These are phyloP conservation scores for Tiaroga cobitis DNA, from an alignment of 2,797 vertebrate genomes.

Conservation along the genomic window DNA sequence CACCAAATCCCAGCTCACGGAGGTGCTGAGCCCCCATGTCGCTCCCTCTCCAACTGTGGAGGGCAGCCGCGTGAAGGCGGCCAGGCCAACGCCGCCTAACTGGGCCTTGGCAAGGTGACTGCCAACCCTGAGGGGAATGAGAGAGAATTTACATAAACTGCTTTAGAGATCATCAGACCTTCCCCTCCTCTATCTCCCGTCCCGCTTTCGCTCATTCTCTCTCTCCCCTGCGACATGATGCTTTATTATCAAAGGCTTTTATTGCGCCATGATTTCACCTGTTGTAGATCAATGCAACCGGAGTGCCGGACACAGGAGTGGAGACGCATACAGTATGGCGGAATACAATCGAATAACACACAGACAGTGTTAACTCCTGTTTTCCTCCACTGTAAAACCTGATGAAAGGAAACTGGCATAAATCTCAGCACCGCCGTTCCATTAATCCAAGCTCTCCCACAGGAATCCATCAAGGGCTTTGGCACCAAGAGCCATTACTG, in stretches of 20 bases:
- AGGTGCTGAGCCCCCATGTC: slow-evolving; percentile 41
- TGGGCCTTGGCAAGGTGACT: slow-evolving; percentile 73
- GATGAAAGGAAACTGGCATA: slow-evolving; percentile 47
- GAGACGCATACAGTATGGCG: slow-evolving; percentile 38
- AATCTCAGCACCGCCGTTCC: slow-evolving; percentile 55
- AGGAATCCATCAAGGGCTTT: slow-evolving; percentile 58
- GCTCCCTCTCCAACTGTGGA: slow-evolving; percentile 44
- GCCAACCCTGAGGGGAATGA: slow-evolving; percentile 65
- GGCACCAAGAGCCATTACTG: slow-evolving; percentile 59
- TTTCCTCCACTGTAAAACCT: slow-evolving; percentile 58
- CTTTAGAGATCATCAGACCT: slow-evolving; percentile 59
- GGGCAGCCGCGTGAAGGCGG: slow-evolving; percentile 65
- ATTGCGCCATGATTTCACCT: slow-evolving; percentile 62
- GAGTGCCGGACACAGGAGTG: slow-evolving; percentile 38
- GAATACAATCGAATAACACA: slow-evolving; percentile 59
- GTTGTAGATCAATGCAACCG: slow-evolving; percentile 63
- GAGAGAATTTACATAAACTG: slow-evolving; percentile 66
- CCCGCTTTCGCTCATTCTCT: slow-evolving; percentile 8
- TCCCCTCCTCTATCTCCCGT: slow-evolving; percentile 19
- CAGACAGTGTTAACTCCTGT: slow-evolving; percentile 57
- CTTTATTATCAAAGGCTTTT: slow-evolving; percentile 62
- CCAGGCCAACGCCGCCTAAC: slow-evolving; percentile 66
- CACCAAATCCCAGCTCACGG: slow-evolving; percentile 72
- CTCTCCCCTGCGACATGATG: slow-evolving; percentile 45
- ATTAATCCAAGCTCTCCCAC: slow-evolving; percentile 63